These are phyloP conservation scores for Axinella damicornis DNA, from an alignment of 37 sponge, comb jelly and placozoan genomes.

Conservation along the genomic window DNA sequence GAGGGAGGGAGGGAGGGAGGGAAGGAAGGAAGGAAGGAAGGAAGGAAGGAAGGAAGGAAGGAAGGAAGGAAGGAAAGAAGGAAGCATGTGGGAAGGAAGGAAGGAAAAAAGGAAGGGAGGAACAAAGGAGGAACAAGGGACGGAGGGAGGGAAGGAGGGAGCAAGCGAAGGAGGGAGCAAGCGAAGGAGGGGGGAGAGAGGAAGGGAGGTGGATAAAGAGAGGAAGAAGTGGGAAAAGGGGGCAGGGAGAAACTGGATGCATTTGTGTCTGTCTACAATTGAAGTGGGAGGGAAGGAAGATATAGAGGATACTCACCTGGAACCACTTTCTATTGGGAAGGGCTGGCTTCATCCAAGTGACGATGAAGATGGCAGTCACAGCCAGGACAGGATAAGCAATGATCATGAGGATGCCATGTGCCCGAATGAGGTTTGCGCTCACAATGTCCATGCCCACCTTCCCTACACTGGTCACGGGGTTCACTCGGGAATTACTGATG, in stretches of 20 bases:
- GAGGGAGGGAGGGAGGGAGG: not conserved
- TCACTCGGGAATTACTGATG: too few relatives aligned
- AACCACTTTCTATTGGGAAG: conserved; percentile 84
- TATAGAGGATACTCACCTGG: conserved; percentile 28
- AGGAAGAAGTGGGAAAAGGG: too few relatives aligned
- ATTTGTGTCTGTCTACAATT: not conserved
- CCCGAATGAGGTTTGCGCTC: not conserved
- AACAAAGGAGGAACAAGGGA: too few relatives aligned
- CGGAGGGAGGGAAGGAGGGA: too few relatives aligned
- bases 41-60: not conserved
- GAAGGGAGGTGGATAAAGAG: too few relatives aligned
- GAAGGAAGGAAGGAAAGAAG: not conserved
- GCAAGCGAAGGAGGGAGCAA: not conserved
- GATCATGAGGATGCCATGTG: conserved; percentile 73
- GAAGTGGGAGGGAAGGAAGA: not conserved
- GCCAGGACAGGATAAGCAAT: conserved; percentile 68
- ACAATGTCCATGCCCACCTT: too few relatives aligned
- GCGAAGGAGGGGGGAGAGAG: too few relatives aligned
- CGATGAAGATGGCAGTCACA: conserved; percentile 69
- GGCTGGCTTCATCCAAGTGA: conserved; percentile 72
- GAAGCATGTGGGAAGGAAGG: not conserved
- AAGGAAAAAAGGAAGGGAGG: too few relatives aligned
- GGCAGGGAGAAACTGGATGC: not conserved
- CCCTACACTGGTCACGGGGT: too few relatives aligned
- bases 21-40: too few relatives aligned